Conservation (phyloP, 2,888 invertebrate species). For the Alcis repandata region DNA sequence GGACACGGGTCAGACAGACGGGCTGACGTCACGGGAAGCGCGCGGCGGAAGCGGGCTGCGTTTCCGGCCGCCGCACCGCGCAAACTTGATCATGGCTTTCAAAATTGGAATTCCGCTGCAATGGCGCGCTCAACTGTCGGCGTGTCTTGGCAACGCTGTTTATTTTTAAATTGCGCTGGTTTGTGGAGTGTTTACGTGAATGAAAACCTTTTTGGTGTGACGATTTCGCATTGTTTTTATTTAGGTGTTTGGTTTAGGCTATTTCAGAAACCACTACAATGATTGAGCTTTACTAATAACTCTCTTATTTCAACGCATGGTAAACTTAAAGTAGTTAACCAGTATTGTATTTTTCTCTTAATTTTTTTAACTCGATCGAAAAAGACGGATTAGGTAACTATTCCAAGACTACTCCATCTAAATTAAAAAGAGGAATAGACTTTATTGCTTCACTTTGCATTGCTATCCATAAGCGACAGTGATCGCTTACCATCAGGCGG, state of each 20-base stretch:
- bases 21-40: slow-evolving; percentile 72
- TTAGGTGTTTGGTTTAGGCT: neutral
- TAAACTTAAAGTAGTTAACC: no score
- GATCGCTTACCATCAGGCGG: no score
- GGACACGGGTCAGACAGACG: slow-evolving; percentile 55
- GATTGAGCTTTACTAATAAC: no score
- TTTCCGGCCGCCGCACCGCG: slow-evolving; percentile 68
- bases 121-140: slow-evolving; percentile 23
- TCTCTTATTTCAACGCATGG: no score
- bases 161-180: slow-evolving; percentile 31
- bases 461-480: no score
- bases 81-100: slow-evolving; percentile 67
- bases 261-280: neutral
- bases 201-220: neutral
- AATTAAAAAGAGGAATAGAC: no score
- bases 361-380: no score
- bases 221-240: neutral
- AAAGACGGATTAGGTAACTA: no score
- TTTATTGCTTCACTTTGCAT: no score
- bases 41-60: slow-evolving; percentile 72
- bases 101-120: slow-evolving; percentile 59
- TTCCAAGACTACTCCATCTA: no score
- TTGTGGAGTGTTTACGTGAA: slow-evolving; percentile 14
- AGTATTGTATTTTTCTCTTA: no score
- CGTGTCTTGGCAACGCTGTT: slow-evolving; percentile 24